A percentile compares a stretch with the other conserved stretches of the same genome.
phyloP scores from a whole-genome alignment of 2,797 vertebrate species.

The Myripristis murdjan region DNA sequence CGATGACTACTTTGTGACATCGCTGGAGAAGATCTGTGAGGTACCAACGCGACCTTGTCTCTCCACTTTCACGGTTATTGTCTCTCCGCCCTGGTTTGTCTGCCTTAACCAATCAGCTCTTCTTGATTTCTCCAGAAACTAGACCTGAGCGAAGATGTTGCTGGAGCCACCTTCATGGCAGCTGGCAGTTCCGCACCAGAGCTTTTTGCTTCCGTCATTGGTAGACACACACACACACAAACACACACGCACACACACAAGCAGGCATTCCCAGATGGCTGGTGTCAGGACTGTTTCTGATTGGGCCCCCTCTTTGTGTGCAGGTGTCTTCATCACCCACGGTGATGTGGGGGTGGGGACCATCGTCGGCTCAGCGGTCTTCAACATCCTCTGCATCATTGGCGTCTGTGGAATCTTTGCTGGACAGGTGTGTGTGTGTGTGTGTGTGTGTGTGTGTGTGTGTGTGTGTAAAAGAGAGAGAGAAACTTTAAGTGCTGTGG shows the following conservation, averaged over 20 bases:
- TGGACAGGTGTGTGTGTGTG: constrained; percentile 89
- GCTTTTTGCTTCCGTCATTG: constrained; percentile 97
- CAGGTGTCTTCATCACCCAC: constrained; percentile 98
- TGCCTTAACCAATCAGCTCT: neutral
- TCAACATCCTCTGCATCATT: constrained; percentile 98
- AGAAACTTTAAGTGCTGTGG: constrained; percentile 27
- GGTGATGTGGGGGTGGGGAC: constrained; percentile 98
- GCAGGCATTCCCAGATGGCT: constrained; percentile 56
- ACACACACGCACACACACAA: neutral
- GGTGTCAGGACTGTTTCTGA: constrained; percentile 51
- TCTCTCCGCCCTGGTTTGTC: neutral
- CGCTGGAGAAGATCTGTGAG: constrained; percentile 99
- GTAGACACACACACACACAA: constrained; percentile 73
- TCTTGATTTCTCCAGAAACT: constrained; percentile 87
- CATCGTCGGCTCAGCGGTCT: constrained; percentile 97
- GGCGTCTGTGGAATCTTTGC: constrained; percentile 97
- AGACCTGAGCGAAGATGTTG: constrained; percentile 96
- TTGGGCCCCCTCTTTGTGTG: constrained; percentile 50
- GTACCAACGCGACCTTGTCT: constrained; percentile 75
- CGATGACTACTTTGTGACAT: constrained; percentile 98
- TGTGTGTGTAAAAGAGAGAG: neutral
- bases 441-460: constrained; percentile 6
- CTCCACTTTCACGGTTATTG: neutral
- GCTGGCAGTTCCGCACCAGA: constrained; percentile 98
- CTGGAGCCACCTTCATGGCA: constrained; percentile 99